Percentiles rank a stretch among this genome's conserved stretches.
Conservation (phyloP, 2,797 vertebrate species). For the Hydrocynus forskahlii region DNA sequence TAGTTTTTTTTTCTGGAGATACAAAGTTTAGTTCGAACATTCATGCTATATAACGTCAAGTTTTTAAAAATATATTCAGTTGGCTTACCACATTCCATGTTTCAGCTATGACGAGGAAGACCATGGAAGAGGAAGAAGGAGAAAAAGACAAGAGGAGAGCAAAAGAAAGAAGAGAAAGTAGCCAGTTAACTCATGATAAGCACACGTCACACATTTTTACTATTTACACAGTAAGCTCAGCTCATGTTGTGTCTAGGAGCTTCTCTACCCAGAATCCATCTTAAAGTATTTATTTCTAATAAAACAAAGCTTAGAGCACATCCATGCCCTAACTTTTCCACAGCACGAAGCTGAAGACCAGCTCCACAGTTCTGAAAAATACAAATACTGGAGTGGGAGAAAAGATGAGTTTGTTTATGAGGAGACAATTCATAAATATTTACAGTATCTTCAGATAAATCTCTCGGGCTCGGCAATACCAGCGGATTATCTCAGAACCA, state of each 20-base stretch:
- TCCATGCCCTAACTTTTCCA: constrained; percentile 54
- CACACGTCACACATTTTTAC: not conserved
- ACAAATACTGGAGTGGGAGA: constrained; percentile 33
- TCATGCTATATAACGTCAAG: too few species aligned
- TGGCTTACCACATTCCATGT: constrained; percentile 20
- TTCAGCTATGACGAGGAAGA: constrained; percentile 36
- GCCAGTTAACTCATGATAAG: not conserved
- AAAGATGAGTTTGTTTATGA: constrained; percentile 66
- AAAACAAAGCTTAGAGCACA: constrained; percentile 62
- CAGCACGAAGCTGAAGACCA: constrained; percentile 37
- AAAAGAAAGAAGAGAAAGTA: not conserved
- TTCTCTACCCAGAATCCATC: constrained; percentile 46
- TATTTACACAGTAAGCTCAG: constrained; percentile 8
- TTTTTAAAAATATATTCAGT: too few species aligned
- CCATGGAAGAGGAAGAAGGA: not conserved
- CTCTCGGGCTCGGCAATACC: constrained; percentile 52
- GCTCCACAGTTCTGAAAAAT: constrained; percentile 51
- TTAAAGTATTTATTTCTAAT: constrained; percentile 62
- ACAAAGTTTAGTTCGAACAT: too few species aligned
- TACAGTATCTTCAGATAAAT: constrained; percentile 67
- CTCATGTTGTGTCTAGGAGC: constrained; percentile 44
- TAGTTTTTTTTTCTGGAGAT: too few species aligned
- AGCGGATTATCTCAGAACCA: constrained; percentile 60
- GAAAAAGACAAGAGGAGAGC: not conserved
- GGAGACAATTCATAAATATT: constrained; percentile 73